Conservation (phyloP, 2,888 invertebrate species). For the Lycophotia porphyrea region DNA sequence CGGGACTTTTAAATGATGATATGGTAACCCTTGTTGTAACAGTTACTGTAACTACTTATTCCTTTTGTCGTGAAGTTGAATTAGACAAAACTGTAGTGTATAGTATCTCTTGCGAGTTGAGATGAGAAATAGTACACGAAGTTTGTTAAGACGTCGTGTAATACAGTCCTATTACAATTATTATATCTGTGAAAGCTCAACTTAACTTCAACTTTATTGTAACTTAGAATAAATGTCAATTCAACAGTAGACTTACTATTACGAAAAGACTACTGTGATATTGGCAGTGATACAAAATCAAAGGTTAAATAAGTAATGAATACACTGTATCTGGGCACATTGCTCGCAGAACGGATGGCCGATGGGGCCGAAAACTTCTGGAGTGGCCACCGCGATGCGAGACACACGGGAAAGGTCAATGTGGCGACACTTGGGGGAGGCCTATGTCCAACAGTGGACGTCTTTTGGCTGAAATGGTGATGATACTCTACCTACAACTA, state of each 20-base stretch:
- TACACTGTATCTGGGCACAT: no score
- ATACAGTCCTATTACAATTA: not conserved
- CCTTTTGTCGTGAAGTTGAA: constrained; percentile 26
- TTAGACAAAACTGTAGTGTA: constrained; percentile 24
- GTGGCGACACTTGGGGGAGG: no score
- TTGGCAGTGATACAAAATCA: not conserved
- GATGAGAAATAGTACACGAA: not conserved
- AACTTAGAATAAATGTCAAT: not conserved
- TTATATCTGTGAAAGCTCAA: not conserved
- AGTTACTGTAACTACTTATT: constrained; percentile 3
- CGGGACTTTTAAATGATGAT: not conserved
- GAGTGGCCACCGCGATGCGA: no score
- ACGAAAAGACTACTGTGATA: not conserved
- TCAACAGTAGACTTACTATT: not conserved
- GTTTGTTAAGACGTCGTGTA: constrained; percentile 15
- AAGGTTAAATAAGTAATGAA: not conserved
- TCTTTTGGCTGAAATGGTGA: no score
- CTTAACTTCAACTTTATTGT: not conserved
- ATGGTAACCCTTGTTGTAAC: constrained; percentile 4
- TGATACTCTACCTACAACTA: not conserved
- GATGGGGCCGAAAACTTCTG: no score
- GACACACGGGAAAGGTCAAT: no score
- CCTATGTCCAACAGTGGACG: no score
- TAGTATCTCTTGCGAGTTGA: not conserved
- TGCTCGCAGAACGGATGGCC: no score